These are phyloP conservation scores for Rhabdophis nuchalis DNA, from an alignment of 2,797 vertebrate species.

Conservation along the genomic window DNA sequence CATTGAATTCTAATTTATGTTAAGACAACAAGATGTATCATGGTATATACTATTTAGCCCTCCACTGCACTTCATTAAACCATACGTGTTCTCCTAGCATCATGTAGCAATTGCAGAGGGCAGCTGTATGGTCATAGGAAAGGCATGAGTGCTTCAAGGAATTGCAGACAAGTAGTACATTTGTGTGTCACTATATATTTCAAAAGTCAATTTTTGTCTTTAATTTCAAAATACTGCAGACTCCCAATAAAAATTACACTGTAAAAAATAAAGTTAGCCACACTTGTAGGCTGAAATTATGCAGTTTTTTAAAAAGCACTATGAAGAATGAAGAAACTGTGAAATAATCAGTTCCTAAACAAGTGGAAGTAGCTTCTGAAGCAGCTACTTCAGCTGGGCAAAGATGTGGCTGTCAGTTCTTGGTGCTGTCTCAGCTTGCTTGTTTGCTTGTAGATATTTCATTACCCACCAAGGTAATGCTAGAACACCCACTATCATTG, in stretches of 20 bases:
- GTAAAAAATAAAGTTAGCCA: background rate
- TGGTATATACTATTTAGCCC: background rate
- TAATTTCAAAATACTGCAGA: background rate
- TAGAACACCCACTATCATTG: background rate
- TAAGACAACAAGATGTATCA: background rate
- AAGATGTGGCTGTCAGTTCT: background rate
- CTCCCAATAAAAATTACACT: background rate
- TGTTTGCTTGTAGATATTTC: background rate
- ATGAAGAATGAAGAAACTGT: conserved; percentile 31
- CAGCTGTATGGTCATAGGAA: background rate
- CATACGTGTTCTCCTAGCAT: background rate
- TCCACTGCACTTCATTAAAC: background rate
- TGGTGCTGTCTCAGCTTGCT: background rate
- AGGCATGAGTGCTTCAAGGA: background rate
- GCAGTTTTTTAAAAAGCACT: conserved; percentile 6
- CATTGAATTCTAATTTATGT: background rate
- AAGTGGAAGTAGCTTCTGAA: background rate
- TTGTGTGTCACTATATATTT: background rate
- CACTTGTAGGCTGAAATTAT: background rate
- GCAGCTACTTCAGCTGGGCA: background rate
- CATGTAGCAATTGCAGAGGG: background rate
- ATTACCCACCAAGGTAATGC: background rate
- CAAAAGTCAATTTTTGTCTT: background rate
- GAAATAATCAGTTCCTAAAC: background rate
- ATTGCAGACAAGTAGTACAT: background rate